Conservation (phyloP, 2,888 invertebrate genomes). For the Harpalus rufipes region DNA sequence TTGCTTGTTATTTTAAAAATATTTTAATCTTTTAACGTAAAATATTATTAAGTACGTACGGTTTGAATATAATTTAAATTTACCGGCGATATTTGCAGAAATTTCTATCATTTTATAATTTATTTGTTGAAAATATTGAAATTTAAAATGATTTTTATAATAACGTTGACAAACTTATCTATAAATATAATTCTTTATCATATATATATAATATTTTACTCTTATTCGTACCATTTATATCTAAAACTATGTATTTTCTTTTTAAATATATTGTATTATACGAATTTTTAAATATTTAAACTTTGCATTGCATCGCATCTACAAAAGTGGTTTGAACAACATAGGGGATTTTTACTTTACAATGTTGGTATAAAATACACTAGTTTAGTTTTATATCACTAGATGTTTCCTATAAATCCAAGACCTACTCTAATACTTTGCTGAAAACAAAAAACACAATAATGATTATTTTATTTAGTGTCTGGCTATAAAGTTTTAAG, state of each 20-base stretch:
- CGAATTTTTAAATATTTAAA: conserved; percentile 19
- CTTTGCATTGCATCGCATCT: conserved; percentile 8
- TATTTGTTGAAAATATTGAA: no score
- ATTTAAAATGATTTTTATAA: conserved; percentile 26
- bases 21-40: neutral
- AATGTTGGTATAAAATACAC: conserved; percentile 65
- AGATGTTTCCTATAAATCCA: conserved; percentile 53
- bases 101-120: no score
- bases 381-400: conserved; percentile 62
- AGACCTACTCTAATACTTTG: conserved; percentile 54
- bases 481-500: no score
- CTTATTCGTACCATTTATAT: conserved; percentile 41
- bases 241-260: conserved; percentile 41
- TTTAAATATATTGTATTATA: conserved; percentile 43
- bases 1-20: neutral
- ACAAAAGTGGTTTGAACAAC: conserved; percentile 48
- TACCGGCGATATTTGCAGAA: no score
- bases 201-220: conserved; percentile 46
- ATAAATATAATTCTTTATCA: conserved; percentile 18
- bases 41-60: neutral
- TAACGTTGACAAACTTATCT: neutral
- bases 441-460: conserved; percentile 43
- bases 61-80: no score
- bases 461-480: neutral
- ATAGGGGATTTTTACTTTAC: conserved; percentile 53